A percentile compares a stretch with the other conserved stretches of the same genome.
Conservation (phyloP, 2,888 invertebrate species). For the Cryptus viduatorius region DNA sequence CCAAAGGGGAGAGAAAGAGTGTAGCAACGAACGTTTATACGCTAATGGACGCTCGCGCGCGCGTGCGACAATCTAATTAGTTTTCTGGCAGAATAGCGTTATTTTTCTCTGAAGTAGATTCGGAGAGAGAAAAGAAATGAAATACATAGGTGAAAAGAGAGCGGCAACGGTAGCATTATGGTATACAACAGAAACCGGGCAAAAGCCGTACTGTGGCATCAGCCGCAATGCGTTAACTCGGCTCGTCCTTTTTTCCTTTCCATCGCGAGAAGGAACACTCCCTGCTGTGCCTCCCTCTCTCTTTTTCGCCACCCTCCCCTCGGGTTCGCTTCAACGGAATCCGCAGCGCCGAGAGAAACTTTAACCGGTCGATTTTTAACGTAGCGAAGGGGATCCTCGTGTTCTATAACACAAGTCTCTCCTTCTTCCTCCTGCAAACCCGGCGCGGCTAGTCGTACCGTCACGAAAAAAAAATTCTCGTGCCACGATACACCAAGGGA, state of each 20-base stretch:
- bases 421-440: conserved; percentile 6
- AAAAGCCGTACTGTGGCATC: conserved; percentile 56
- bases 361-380: conserved; percentile 62
- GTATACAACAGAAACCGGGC: conserved; percentile 27
- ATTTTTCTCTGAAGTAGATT: conserved; percentile 44
- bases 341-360: conserved; percentile 54
- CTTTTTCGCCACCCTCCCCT: conserved; percentile 16
- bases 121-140: conserved; percentile 2
- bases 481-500: conserved; percentile 34
- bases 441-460: conserved; percentile 33
- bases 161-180: conserved; percentile 20
- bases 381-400: conserved; percentile 49
- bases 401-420: conserved; percentile 29
- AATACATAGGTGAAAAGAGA: conserved; percentile 45
- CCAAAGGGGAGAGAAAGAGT: not conserved
- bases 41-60: conserved; percentile 40
- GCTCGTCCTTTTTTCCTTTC: conserved; percentile 63
- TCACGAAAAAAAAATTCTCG: conserved; percentile 43
- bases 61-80: conserved; percentile 58
- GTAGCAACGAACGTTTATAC: conserved; percentile 51
- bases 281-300: conserved; percentile 16
- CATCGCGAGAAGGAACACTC: conserved; percentile 55
- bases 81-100: conserved; percentile 45
- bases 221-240: conserved; percentile 68
- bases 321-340: conserved; percentile 55